phyloP scores from a whole-genome alignment of 2,113 vertebrate genomes.

The Epinephelus moara region DNA sequence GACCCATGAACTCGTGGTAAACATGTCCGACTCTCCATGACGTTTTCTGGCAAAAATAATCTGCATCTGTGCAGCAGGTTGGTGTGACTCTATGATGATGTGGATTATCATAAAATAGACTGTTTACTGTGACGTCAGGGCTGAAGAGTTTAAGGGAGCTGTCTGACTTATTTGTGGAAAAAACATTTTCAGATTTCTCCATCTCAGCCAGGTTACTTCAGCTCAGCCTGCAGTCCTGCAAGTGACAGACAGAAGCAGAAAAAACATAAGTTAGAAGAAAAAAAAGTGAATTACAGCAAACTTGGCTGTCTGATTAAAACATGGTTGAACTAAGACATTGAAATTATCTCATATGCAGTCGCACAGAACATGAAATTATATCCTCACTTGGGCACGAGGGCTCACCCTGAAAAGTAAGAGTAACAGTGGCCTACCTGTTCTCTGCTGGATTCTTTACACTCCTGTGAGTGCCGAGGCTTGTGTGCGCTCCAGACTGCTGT shows the following conservation, averaged over 20 bases:
- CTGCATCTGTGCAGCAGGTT: background rate
- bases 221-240: conserved; percentile 3
- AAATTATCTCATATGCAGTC: background rate
- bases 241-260: background rate
- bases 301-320: background rate
- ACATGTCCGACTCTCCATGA: background rate
- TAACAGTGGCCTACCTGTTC: conserved; percentile 42
- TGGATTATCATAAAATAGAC: background rate
- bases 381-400: background rate
- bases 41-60: conserved; percentile 2
- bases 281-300: background rate
- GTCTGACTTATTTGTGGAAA: background rate
- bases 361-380: background rate
- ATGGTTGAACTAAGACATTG: background rate
- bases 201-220: conserved; percentile 19
- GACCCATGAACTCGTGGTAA: background rate
- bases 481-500: conserved; percentile 48
- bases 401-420: background rate
- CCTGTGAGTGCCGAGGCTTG: conserved; percentile 41
- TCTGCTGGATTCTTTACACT: conserved; percentile 38
- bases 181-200: conserved; percentile 42
- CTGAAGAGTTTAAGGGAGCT: background rate
- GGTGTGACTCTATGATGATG: background rate
- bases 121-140: conserved; percentile 21
- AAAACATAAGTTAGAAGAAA: no score